Conservation (phyloP, 2,888 invertebrate genomes). For the Drosophila meridiana region DNA sequence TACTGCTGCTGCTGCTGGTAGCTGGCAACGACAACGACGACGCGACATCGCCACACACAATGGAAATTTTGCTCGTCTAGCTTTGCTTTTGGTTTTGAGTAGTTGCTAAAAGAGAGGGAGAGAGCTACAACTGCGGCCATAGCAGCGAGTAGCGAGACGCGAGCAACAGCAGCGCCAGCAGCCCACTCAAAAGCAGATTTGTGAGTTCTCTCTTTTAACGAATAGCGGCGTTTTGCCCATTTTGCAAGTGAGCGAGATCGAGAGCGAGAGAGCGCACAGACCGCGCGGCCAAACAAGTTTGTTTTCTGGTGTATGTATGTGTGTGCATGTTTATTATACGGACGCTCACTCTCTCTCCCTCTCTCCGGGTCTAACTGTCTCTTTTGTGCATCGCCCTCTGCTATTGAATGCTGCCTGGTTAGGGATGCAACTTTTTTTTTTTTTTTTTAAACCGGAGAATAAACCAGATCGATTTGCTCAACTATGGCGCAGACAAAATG, state of each 20-base stretch:
- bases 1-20: constrained; percentile 47
- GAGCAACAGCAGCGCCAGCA: constrained; percentile 22
- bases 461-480: constrained; percentile 70
- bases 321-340: constrained; percentile 54
- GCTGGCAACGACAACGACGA: constrained; percentile 71
- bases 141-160: constrained; percentile 66
- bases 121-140: constrained; percentile 22
- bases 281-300: constrained; percentile 70
- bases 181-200: constrained; percentile 64
- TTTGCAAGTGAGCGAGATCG: constrained; percentile 55
- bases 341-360: constrained; percentile 36
- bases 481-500: constrained; percentile 54
- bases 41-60: constrained; percentile 82
- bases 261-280: constrained; percentile 21
- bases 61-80: constrained; percentile 83
- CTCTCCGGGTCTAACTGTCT: constrained; percentile 34
- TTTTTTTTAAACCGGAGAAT: constrained; percentile 48
- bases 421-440: constrained; percentile 69
- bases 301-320: constrained; percentile 41
- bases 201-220: constrained; percentile 47
- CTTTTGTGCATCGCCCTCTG: constrained; percentile 61
- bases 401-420: constrained; percentile 54
- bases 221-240: constrained; percentile 76
- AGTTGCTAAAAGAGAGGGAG: constrained; percentile 45
- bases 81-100: constrained; percentile 73